Base-by-base conservation (phyloP, 2,113 vertebrate genomes). In the Grammomys surdaster region DNA sequence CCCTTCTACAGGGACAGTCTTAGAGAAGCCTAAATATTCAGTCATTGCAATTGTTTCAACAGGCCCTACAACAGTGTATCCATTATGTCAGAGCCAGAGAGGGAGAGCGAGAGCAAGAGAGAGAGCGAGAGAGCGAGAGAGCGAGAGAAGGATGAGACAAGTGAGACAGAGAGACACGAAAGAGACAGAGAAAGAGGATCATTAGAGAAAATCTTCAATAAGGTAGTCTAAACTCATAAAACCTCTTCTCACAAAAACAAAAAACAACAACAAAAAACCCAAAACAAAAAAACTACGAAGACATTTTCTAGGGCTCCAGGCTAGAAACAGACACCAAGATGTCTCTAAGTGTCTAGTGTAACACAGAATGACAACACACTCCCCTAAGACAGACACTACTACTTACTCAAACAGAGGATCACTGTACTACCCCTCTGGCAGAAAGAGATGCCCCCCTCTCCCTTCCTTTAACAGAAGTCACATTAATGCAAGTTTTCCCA, bases 401-500 rank as follows among this genome's bases (percentile, higher is more conserved):
- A 82, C 73, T 63, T 75, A 80, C 17, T 60, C n/a, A 95, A 63
- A 89, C 33, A 73, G 89, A 82, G 8, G 56, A 26, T 36, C 76
- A 48, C 8, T 76, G 65, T 0, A 17, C 22, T 73, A 75, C 33
- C 36, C 51, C 48, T 43, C 31, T 63, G 77, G 48, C 40, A 95
- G 43, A 78, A 91, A 89, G 60, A 86, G 60, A 90, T 2, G 46
- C 20, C 58, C 48, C 28, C 67, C n/a, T 60, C n/a, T 58, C 78
- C 48, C 43, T 56, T 69, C 76, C 72, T 63, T 63, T 26, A 92
- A 84, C 72, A 93, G 85, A 93, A 58, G 51, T 20, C 84, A 43
- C 72, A 51, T 75, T 95, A 95, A 84, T 33, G 51, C 70, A 87
- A 75, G 33, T 89, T 96, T 94, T 96, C 97, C 95, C 97, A 96